These are phyloP conservation scores for Callyntrura sp. DNA, from an alignment of 2,888 invertebrate genomes.

Conservation along the genomic window DNA sequence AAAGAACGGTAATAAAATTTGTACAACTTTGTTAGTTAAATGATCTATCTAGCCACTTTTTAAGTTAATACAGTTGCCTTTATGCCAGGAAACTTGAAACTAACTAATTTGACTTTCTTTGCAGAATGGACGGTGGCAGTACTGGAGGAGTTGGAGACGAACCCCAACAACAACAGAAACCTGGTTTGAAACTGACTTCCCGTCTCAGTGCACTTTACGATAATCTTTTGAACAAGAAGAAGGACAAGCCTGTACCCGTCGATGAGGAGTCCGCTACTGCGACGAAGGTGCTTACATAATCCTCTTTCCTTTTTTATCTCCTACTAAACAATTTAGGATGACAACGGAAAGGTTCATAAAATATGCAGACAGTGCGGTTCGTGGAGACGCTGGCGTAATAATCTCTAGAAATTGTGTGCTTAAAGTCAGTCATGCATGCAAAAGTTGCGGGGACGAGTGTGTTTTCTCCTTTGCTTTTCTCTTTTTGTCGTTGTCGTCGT, in stretches of 20 bases:
- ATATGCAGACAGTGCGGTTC: not conserved
- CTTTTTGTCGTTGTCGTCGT: not conserved
- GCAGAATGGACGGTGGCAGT: constrained; percentile 83
- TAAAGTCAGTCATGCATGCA: constrained; percentile 23
- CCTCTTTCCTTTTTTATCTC: not conserved
- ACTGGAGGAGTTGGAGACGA: constrained; percentile 80
- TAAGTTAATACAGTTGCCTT: no score
- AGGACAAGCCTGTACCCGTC: constrained; percentile 82
- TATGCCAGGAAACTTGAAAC: constrained; percentile 10
- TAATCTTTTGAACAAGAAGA: constrained; percentile 82
- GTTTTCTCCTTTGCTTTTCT: not conserved
- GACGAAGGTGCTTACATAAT: constrained; percentile 54
- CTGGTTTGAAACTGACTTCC: constrained; percentile 79
- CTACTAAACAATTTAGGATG: constrained; percentile 24
- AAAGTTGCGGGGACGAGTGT: not conserved
- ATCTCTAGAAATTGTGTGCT: not conserved
- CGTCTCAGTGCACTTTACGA: constrained; percentile 83
- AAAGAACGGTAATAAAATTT: constrained; percentile 82
- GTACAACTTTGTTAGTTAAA: not conserved
- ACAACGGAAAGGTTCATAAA: not conserved
- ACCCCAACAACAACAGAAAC: constrained; percentile 77
- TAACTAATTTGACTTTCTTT: not conserved
- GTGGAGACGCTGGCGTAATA: constrained; percentile 19
- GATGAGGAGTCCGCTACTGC: constrained; percentile 82
- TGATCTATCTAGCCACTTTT: no score